Base-by-base conservation (phyloP, 2,888 invertebrate genomes). In the Drosophila antonietae region DNA sequence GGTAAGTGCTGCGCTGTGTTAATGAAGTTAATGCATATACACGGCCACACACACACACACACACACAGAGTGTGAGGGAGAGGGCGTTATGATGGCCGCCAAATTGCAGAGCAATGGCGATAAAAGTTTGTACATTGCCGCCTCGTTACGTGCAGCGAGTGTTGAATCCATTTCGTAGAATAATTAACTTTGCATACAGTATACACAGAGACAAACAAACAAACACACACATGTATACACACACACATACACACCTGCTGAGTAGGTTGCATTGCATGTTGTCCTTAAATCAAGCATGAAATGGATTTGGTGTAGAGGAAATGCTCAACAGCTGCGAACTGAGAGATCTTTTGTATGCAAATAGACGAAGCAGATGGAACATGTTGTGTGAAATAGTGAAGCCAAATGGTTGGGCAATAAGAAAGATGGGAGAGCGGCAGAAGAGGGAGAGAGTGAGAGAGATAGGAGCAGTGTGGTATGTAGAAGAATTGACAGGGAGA, bases 11-110 rank as follows among this genome's bases (percentile, higher is more conserved):
- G 57, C 71, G 74, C 74, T 81, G 83, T 70, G 77, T 75, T 88
- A 84, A 84, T 83, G 78, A 84, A 88, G 81, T 88, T 88, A 84
- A 88, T 88, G 78, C 70, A 65, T 15, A 51, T 57, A 62, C 55
- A 46, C 59, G 23, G 41, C 28, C 31, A 44, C 52, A 60, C 44
- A 56, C 46, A 37, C 49, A 41, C 23, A 23, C 23, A 23, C 23
- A 23, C 23, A 23, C 23, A 4, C 23, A 4, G 23, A 47, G n/a
- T 1, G 41, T 14, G 41, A 6, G 46, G 23, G 28, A 12, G 20
- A 56, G 39, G 33, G 55, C n/a, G 49, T 18, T 47, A 31, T 61
- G 78, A 61, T 67, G 66, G 78, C 68, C 71, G 61, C 63, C 78
- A 74, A 77, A 78, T 53, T 69, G 75, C 76, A 68, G 18, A 65